These are phyloP conservation scores for Latheticus oryzae DNA, from an alignment of 2,888 invertebrate genomes.

Conservation along the genomic window DNA sequence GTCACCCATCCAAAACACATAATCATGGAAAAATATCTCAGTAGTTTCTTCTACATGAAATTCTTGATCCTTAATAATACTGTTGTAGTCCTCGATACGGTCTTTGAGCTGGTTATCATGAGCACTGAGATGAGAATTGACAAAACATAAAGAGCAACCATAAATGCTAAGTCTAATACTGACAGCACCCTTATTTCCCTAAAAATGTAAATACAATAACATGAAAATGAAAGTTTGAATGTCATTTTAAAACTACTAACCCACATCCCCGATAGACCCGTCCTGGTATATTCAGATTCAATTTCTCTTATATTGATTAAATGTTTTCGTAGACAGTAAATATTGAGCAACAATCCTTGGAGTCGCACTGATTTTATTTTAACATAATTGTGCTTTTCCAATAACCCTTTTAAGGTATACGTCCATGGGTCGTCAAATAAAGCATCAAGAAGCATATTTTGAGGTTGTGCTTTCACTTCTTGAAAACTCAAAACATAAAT, in stretches of 20 bases:
- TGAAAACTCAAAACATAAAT: slow-evolving; percentile 88
- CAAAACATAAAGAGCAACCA: slow-evolving; percentile 88
- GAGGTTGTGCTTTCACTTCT: slow-evolving; percentile 90
- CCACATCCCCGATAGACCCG: slow-evolving; percentile 94
- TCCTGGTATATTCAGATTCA: slow-evolving; percentile 88
- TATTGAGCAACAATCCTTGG: slow-evolving; percentile 83
- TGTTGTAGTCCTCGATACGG: slow-evolving; percentile 88
- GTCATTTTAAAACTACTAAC: slow-evolving; percentile 72
- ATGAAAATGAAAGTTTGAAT: not conserved
- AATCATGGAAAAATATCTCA: slow-evolving; percentile 91
- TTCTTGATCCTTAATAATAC: slow-evolving; percentile 84
- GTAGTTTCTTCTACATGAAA: slow-evolving; percentile 83
- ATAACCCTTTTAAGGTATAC: slow-evolving; percentile 75
- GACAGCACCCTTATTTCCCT: slow-evolving; percentile 97
- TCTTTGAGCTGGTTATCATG: slow-evolving; percentile 88
- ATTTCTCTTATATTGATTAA: slow-evolving; percentile 85
- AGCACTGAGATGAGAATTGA: slow-evolving; percentile 91
- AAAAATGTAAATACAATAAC: slow-evolving; percentile 52
- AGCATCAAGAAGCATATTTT: slow-evolving; percentile 83
- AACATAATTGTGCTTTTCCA: slow-evolving; percentile 78
- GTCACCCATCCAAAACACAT: slow-evolving; percentile 93
- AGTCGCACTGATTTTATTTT: slow-evolving; percentile 84
- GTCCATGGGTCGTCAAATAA: slow-evolving; percentile 91
- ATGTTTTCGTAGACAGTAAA: slow-evolving; percentile 84
- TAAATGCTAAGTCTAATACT: slow-evolving; percentile 88